Conservation (phyloP, 2,113 vertebrate species). For the Calyptommatus sinebrachiatus region DNA sequence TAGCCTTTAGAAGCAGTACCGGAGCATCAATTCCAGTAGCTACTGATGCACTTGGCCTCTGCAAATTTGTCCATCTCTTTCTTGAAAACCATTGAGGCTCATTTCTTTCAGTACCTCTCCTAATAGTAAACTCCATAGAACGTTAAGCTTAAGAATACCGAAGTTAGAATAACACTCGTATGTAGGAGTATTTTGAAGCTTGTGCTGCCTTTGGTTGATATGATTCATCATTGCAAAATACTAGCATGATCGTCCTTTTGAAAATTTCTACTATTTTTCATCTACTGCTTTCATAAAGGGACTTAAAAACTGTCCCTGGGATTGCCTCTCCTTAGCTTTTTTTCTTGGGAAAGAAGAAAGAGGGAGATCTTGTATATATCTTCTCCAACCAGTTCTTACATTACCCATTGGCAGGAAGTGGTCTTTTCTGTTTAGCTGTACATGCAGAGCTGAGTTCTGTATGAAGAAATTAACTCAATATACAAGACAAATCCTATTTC, state of each 20-base stretch:
- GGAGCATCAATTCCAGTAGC: too few relatives aligned
- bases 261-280: neutral
- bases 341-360: too few relatives aligned
- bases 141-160: neutral
- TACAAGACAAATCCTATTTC: constrained; percentile 31
- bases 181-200: neutral
- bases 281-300: too few relatives aligned
- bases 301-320: constrained; percentile 6
- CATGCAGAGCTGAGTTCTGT: neutral
- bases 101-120: too few relatives aligned
- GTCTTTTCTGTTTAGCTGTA: neutral
- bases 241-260: too few relatives aligned
- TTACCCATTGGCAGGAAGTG: constrained; percentile 25
- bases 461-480: neutral
- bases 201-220: neutral
- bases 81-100: too few relatives aligned
- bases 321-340: constrained; percentile 2
- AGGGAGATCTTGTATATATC: constrained; percentile 37
- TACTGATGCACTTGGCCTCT: too few relatives aligned
- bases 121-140: too few relatives aligned
- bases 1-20: too few relatives aligned
- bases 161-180: neutral
- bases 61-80: too few relatives aligned
- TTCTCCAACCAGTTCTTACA: constrained; percentile 26
- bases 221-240: neutral